Conservation (phyloP, 1,140 invertebrate genomes). For the Brachionus calyciflorus region DNA sequence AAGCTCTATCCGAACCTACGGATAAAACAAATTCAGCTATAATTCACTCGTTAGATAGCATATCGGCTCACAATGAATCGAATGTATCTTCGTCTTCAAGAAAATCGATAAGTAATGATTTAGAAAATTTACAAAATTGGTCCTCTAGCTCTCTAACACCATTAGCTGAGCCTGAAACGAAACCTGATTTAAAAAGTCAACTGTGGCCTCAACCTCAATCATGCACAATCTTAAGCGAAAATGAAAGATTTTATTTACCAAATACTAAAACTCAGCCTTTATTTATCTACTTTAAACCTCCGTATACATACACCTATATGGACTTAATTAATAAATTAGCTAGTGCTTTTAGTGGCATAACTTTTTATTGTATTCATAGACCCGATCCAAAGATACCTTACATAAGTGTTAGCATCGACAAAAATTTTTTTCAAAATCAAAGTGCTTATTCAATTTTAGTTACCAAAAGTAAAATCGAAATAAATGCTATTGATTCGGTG, state of each 20-base stretch:
- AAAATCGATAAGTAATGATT: conserved; percentile 1
- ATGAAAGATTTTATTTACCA: conserved; percentile 20
- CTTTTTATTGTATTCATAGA: conserved; percentile 25
- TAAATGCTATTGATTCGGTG: conserved; percentile 29
- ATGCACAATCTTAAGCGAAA: neutral
- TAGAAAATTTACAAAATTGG: conserved; percentile 29
- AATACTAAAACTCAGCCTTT: conserved; percentile 32
- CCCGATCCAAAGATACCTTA: neutral
- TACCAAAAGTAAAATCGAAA: conserved; percentile 30
- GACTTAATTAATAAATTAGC: conserved; percentile 42
- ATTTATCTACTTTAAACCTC: conserved; percentile 41
- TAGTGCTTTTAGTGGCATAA: conserved; percentile 33
- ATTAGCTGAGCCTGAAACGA: neutral
- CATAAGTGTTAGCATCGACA: conserved; percentile 27
- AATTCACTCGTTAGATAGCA: neutral
- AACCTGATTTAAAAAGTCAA: neutral
- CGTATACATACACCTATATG: conserved; percentile 39
- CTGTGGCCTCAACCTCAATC: conserved; percentile 41
- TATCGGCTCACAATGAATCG: neutral
- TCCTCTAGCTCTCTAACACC: neutral
- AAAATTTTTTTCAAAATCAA: conserved; percentile 16
- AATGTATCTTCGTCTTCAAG: neutral
- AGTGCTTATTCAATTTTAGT: conserved; percentile 42
- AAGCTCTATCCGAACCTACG: neutral
- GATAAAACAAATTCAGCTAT: neutral